Percentiles rank a stretch among this genome's conserved stretches.
Evolutionary conservation across 2,888 invertebrate species (phyloP).

Genomic region (Drosophila merina): DNA sequence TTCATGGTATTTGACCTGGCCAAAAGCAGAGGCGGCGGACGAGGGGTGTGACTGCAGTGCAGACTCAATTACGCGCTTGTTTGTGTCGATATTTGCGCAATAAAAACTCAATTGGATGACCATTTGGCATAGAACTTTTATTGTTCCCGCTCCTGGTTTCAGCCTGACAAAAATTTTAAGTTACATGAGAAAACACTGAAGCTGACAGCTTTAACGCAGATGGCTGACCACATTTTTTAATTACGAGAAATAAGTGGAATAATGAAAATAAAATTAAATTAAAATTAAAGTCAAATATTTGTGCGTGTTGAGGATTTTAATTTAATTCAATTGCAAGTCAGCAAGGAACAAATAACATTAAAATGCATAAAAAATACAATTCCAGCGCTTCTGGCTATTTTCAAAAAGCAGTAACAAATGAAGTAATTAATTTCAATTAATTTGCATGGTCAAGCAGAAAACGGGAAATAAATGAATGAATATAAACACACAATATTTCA

Average conservation of each 20-base stretch:
- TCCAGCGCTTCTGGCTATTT: slow-evolving; percentile 11
- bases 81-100: slow-evolving; percentile 62
- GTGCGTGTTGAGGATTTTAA: slow-evolving; percentile 34
- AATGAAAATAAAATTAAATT: slow-evolving; percentile 14
- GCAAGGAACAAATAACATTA: slow-evolving; percentile 10
- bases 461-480: slow-evolving; percentile 14
- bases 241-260: slow-evolving; percentile 29
- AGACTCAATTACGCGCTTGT: slow-evolving; percentile 73
- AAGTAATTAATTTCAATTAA: slow-evolving; percentile 53
- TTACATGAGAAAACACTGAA: slow-evolving; percentile 6
- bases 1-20: slow-evolving; percentile 60
- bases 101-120: slow-evolving; percentile 61
- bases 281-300: slow-evolving; percentile 51
- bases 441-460: slow-evolving; percentile 34
- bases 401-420: slow-evolving; percentile 23
- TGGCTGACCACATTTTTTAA: slow-evolving; percentile 34
- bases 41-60: slow-evolving; percentile 19
- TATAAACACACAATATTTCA: slow-evolving; percentile 21
- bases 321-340: slow-evolving; percentile 43
- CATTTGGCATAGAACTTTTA: slow-evolving; percentile 19
- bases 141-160: no score
- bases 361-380: slow-evolving; percentile 13
- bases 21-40: slow-evolving; percentile 1
- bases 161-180: slow-evolving; percentile 18
- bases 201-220: slow-evolving; percentile 35